Conservation (phyloP, 2,888 invertebrate species). For the Gortyna flavago region DNA sequence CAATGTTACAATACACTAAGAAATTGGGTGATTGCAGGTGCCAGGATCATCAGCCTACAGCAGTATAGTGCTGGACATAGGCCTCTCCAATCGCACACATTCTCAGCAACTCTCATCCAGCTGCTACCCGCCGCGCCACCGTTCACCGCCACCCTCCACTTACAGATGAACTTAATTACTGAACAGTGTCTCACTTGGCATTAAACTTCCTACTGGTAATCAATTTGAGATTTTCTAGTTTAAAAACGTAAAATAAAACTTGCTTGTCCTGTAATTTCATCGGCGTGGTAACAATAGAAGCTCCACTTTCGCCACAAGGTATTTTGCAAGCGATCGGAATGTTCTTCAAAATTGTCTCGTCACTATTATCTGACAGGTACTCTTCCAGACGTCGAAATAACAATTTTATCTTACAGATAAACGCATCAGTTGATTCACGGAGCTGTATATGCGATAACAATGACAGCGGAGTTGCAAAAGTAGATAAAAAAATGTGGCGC, state of each 20-base stretch:
- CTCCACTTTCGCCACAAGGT: neutral
- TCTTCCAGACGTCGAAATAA: slow-evolving; percentile 43
- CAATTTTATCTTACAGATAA: slow-evolving; percentile 55
- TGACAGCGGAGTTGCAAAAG: slow-evolving; percentile 53
- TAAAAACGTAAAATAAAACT: neutral
- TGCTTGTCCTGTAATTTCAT: neutral
- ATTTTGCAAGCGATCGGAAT: slow-evolving; percentile 45
- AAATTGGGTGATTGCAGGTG: neutral
- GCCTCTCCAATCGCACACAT: too few relatives aligned
- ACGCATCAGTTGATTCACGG: slow-evolving; percentile 30
- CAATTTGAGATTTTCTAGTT: neutral
- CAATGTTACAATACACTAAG: neutral
- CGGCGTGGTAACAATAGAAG: neutral
- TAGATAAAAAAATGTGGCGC: slow-evolving; percentile 40
- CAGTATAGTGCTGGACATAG: too few relatives aligned
- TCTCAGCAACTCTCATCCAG: too few relatives aligned
- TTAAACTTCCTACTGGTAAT: neutral
- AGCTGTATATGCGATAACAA: slow-evolving; percentile 44
- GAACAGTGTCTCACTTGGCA: neutral
- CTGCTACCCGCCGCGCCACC: too few relatives aligned
- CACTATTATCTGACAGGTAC: slow-evolving; percentile 51
- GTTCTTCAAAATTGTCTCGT: slow-evolving; percentile 15
- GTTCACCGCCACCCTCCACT: too few relatives aligned
- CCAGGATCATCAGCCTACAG: neutral
- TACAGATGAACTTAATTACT: neutral